Evolutionary conservation across 2,888 invertebrate genomes (phyloP).

Genomic region (Protophormia terraenovae): DNA sequence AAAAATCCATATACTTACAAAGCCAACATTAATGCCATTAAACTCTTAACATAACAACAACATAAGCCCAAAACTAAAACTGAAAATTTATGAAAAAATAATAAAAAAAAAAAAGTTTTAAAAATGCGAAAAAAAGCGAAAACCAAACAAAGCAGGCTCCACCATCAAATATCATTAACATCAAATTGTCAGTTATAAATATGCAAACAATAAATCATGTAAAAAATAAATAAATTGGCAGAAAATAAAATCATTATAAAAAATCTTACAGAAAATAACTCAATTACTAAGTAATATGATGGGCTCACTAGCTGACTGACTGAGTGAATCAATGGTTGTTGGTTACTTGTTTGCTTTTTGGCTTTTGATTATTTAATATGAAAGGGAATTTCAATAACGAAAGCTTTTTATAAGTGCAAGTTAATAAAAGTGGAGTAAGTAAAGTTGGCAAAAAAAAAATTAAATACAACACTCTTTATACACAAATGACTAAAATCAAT

Average conservation of each 20-base stretch:
- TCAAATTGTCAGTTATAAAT: slow-evolving; percentile 67
- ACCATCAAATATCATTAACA: slow-evolving; percentile 66
- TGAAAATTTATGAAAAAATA: slow-evolving; percentile 18
- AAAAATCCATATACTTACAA: not conserved
- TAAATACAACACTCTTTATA: no score
- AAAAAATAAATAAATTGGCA: slow-evolving; percentile 46
- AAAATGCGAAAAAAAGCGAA: slow-evolving; percentile 41
- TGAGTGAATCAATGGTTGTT: not conserved
- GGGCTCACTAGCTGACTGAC: no score
- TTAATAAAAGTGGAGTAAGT: slow-evolving; percentile 26
- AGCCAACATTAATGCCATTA: slow-evolving; percentile 44
- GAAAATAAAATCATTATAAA: not conserved
- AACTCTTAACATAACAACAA: slow-evolving; percentile 15
- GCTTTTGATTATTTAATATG: slow-evolving; percentile 60
- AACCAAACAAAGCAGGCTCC: slow-evolving; percentile 27
- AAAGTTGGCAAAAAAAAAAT: not conserved
- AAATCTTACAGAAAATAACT: slow-evolving; percentile 51
- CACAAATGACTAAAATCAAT: slow-evolving; percentile 13
- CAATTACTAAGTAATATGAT: slow-evolving; percentile 56
- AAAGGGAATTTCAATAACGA: slow-evolving; percentile 63
- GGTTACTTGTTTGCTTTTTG: not conserved
- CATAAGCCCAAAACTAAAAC: slow-evolving; percentile 37
- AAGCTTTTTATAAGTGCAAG: slow-evolving; percentile 40
- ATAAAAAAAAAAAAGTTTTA: not conserved
- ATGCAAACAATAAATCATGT: slow-evolving; percentile 63